Evolutionary conservation across 2,888 invertebrate species (phyloP).

Genomic region (Seladonia tumulorum): DNA sequence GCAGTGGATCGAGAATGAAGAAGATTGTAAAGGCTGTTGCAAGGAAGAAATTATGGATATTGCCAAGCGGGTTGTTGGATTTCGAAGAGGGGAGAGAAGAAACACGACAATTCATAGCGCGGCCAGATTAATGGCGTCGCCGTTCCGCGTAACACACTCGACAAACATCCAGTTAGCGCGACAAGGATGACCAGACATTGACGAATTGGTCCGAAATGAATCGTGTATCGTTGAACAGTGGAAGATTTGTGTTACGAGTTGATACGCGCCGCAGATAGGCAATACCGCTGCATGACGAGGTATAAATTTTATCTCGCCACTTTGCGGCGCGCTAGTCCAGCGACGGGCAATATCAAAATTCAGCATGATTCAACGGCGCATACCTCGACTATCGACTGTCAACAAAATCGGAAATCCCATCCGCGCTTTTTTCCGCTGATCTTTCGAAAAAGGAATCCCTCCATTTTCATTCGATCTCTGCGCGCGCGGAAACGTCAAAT

Average conservation of each 20-base stretch:
- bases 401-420: neutral
- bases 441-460: neutral
- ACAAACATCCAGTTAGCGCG: neutral
- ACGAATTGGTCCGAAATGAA: constrained; percentile 41
- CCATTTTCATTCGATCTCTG: neutral
- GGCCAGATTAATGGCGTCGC: constrained; percentile 21
- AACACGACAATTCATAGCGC: constrained; percentile 14
- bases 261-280: constrained; percentile 41
- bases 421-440: neutral
- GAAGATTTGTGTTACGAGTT: constrained; percentile 54
- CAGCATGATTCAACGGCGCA: neutral
- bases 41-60: neutral
- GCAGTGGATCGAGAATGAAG: neutral
- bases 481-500: neutral
- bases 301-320: constrained; percentile 44
- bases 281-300: constrained; percentile 34
- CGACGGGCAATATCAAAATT: neutral
- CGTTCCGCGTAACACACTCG: constrained; percentile 24
- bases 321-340: constrained; percentile 11
- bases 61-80: constrained; percentile 16
- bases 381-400: neutral
- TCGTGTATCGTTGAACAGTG: constrained; percentile 36
- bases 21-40: constrained; percentile 9
- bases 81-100: neutral
- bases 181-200: constrained; percentile 28